These are phyloP conservation scores for Ophion ventricosus DNA, from an alignment of 2,888 invertebrate genomes.

Conservation along the genomic window DNA sequence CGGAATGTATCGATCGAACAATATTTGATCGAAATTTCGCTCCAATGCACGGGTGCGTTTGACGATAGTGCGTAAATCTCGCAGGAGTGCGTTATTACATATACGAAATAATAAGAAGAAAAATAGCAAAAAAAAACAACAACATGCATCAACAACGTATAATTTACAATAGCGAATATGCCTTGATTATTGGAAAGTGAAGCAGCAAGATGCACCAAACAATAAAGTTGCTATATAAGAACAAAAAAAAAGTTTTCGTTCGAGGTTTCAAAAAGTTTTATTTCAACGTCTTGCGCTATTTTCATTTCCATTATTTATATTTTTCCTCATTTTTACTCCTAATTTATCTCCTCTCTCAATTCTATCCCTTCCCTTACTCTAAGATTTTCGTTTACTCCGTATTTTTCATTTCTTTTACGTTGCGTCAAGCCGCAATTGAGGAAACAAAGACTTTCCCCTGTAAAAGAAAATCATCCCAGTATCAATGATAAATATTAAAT, in stretches of 20 bases:
- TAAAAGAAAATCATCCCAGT: constrained; percentile 28
- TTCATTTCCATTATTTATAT: constrained; percentile 59
- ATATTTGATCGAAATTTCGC: constrained; percentile 18
- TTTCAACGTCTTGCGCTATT: constrained; percentile 44
- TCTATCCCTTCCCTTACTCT: background rate
- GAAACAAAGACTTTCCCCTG: background rate
- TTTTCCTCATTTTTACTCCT: background rate
- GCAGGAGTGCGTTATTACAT: constrained; percentile 44
- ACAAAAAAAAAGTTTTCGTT: constrained; percentile 29
- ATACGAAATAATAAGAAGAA: constrained; percentile 50
- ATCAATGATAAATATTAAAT: constrained; percentile 38
- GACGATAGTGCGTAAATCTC: constrained; percentile 48
- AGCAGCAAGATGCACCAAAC: constrained; percentile 78
- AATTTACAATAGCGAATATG: constrained; percentile 78
- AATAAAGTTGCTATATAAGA: constrained; percentile 77
- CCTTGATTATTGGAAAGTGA: constrained; percentile 79
- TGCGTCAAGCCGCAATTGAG: background rate
- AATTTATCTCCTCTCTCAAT: background rate
- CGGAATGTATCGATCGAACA: constrained; percentile 8
- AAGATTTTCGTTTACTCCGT: background rate
- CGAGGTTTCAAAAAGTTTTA: constrained; percentile 59
- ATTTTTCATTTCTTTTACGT: constrained; percentile 21
- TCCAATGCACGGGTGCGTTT: constrained; percentile 20
- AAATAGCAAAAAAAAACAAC: constrained; percentile 46
- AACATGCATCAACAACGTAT: constrained; percentile 72